Percentiles rank a stretch among this genome's conserved stretches.
Conservation (phyloP, 2,113 vertebrate genomes). For the Phalacrocorax brasilianus region DNA sequence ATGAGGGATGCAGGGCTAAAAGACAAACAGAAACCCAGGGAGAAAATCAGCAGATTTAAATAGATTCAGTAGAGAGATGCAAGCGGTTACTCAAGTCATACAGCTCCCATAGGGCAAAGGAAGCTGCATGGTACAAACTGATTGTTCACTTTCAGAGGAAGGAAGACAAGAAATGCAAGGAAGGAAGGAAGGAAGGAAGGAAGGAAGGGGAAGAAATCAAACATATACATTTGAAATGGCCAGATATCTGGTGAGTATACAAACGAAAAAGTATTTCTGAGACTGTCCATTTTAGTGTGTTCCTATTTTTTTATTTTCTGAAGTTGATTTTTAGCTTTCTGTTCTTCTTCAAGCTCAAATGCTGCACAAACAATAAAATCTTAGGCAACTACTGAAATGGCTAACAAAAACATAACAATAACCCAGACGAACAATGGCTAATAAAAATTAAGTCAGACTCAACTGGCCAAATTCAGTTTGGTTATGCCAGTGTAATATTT, state of each 20-base stretch:
- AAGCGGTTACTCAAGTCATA: not conserved
- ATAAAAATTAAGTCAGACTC: slow-evolving; percentile 1
- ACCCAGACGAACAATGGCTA: not conserved
- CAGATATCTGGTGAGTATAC: not conserved
- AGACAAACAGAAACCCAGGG: not conserved
- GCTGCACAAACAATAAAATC: not conserved
- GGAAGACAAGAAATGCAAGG: no score
- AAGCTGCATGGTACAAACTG: not conserved
- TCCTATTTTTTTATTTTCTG: not conserved
- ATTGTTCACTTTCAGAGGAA: not conserved
- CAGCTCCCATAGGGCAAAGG: not conserved
- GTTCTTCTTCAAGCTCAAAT: not conserved
- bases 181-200: no score
- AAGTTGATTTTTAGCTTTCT: not conserved
- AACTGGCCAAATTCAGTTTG: not conserved
- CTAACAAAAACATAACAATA: not conserved
- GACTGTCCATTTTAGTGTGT: not conserved
- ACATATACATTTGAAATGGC: not conserved
- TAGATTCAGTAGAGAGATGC: not conserved
- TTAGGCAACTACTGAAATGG: not conserved
- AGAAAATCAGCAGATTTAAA: not conserved
- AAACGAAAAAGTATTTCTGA: not conserved
- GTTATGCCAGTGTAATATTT: not conserved
- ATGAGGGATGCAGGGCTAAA: not conserved
- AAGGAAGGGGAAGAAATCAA: not conserved